Evolutionary conservation across 1,140 invertebrate genomes (phyloP).

Genomic region (Reticulitermes speratus): DNA sequence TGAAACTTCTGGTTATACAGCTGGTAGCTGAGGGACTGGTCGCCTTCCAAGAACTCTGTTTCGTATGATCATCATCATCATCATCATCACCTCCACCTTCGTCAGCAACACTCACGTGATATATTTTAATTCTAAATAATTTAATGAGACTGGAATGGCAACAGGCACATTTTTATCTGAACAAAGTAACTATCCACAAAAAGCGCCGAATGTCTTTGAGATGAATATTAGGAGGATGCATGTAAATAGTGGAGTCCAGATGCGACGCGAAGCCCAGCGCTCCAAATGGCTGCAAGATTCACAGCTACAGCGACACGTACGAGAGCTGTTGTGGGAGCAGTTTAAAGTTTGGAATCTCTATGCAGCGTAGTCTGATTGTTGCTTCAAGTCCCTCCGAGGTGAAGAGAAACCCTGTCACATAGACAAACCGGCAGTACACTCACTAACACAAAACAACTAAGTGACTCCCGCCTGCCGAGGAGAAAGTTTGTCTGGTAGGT

Average conservation of each 20-base stretch:
- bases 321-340: background rate
- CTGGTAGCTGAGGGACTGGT: too few species aligned
- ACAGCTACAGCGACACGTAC: background rate
- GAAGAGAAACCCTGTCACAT: background rate
- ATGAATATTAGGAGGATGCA: background rate
- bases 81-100: too few species aligned
- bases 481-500: too few species aligned
- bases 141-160: too few species aligned
- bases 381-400: background rate
- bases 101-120: too few species aligned
- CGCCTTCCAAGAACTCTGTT: too few species aligned
- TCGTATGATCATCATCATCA: too few species aligned
- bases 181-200: background rate
- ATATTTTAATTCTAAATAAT: too few species aligned
- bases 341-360: constrained; percentile 17
- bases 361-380: background rate
- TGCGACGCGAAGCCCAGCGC: background rate
- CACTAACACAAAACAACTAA: too few species aligned
- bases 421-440: background rate
- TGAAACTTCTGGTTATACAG: too few species aligned
- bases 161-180: too few species aligned
- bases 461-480: too few species aligned
- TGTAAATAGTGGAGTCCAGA: background rate
- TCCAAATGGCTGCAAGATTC: background rate
- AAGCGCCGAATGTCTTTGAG: background rate